These are phyloP conservation scores for Platycnemis pennipes DNA, from an alignment of 2,888 invertebrate species.

Conservation along the genomic window DNA sequence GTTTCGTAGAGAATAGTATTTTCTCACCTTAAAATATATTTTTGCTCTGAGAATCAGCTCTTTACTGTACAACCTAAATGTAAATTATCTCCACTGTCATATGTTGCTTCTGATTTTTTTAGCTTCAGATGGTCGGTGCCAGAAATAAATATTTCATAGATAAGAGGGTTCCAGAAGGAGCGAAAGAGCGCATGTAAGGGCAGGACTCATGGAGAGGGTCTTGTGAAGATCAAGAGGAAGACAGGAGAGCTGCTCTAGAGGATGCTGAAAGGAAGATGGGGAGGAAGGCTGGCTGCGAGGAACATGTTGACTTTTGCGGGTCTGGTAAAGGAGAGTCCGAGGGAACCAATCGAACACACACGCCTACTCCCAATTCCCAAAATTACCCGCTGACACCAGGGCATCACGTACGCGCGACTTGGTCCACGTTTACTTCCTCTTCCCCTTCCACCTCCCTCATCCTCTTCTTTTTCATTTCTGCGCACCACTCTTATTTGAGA, in stretches of 20 bases:
- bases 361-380: neutral
- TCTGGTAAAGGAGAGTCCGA: slow-evolving; percentile 46
- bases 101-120: too few relatives aligned
- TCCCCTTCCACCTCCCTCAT: neutral
- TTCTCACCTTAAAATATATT: too few relatives aligned
- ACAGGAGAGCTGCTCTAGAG: neutral
- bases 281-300: neutral
- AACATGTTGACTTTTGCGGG: slow-evolving; percentile 53
- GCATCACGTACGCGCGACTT: slow-evolving; percentile 46
- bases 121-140: too few relatives aligned
- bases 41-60: too few relatives aligned
- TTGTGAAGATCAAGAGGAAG: neutral
- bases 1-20: too few relatives aligned
- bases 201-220: neutral
- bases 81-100: too few relatives aligned
- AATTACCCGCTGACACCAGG: slow-evolving; percentile 47
- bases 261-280: neutral
- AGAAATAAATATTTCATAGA: too few relatives aligned
- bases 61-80: too few relatives aligned
- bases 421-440: neutral
- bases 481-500: too few relatives aligned
- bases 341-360: slow-evolving; percentile 43
- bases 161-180: neutral
- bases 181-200: neutral
- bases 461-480: neutral